Evolutionary conservation across 2,113 vertebrate species (phyloP).

Genomic region (Romanogobio albipinnatus): DNA sequence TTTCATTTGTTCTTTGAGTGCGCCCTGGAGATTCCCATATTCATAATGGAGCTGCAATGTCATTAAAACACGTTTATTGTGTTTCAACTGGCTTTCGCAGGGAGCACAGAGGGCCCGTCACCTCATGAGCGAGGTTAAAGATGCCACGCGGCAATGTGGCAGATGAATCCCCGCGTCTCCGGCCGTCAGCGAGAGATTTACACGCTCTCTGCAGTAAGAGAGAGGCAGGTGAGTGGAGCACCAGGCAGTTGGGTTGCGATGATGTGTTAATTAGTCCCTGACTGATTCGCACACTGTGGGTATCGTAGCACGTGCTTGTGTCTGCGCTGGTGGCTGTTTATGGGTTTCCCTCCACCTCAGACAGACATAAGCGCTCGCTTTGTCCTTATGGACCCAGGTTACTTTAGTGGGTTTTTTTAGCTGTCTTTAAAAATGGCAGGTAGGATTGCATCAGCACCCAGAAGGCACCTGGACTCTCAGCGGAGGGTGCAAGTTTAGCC

Average conservation of each 20-base stretch:
- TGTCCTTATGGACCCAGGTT: conserved; percentile 9
- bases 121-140: conserved; percentile 43
- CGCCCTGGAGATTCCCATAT: conserved; percentile 52
- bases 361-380: conserved; percentile 7
- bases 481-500: conserved; percentile 52
- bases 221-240: conserved; percentile 25
- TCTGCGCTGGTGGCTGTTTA: conserved; percentile 24
- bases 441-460: conserved; percentile 51
- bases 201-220: conserved; percentile 3
- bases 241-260: conserved; percentile 10
- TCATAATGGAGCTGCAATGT: conserved; percentile 55
- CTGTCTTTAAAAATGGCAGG: conserved; percentile 41
- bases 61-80: conserved; percentile 52
- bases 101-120: neutral
- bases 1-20: conserved; percentile 59
- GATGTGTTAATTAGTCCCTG: conserved; percentile 38
- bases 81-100: conserved; percentile 24
- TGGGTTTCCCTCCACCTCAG: conserved; percentile 37
- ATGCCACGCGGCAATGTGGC: neutral
- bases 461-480: conserved; percentile 54
- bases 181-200: conserved; percentile 3
- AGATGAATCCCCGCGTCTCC: neutral
- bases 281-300: conserved; percentile 18
- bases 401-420: conserved; percentile 20
- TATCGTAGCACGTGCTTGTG: neutral